A percentile compares a stretch with the other conserved stretches of the same genome.
Conservation (phyloP, 2,797 vertebrate genomes). For the Melanotaenia parkinsoni region DNA sequence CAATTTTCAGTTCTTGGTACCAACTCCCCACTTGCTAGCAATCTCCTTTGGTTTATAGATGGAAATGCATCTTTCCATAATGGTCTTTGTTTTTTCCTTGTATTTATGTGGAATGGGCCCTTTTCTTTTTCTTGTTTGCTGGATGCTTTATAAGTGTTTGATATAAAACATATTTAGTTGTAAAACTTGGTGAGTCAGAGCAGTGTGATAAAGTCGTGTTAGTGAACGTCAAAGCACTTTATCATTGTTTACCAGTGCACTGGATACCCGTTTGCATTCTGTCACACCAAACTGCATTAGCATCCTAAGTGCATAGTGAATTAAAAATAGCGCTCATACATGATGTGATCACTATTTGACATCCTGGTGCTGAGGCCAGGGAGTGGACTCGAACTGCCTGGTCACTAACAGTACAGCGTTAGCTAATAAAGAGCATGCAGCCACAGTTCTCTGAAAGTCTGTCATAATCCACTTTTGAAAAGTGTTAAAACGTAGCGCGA, state of each 20-base stretch:
- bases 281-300: conserved; percentile 56
- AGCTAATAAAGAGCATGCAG: conserved; percentile 76
- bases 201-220: neutral
- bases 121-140: neutral
- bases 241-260: conserved; percentile 53
- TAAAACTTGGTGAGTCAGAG: neutral
- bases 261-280: conserved; percentile 36
- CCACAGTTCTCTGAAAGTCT: conserved; percentile 55
- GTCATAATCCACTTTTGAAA: conserved; percentile 82
- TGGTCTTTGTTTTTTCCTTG: neutral
- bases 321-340: conserved; percentile 59
- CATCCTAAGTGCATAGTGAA: conserved; percentile 48
- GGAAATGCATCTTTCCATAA: neutral
- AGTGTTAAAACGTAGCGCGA: conserved; percentile 71
- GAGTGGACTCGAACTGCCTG: conserved; percentile 61
- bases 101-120: neutral
- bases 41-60: conserved; percentile 26
- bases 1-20: conserved; percentile 20
- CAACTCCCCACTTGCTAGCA: conserved; percentile 5
- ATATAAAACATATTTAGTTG: neutral
- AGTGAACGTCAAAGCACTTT: conserved; percentile 46
- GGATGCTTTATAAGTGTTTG: neutral
- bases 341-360: conserved; percentile 74
- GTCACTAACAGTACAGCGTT: conserved; percentile 71
- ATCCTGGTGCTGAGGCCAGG: conserved; percentile 56